Base-by-base conservation (phyloP, 2,113 vertebrate species). In the Lichenostomus cassidix region DNA sequence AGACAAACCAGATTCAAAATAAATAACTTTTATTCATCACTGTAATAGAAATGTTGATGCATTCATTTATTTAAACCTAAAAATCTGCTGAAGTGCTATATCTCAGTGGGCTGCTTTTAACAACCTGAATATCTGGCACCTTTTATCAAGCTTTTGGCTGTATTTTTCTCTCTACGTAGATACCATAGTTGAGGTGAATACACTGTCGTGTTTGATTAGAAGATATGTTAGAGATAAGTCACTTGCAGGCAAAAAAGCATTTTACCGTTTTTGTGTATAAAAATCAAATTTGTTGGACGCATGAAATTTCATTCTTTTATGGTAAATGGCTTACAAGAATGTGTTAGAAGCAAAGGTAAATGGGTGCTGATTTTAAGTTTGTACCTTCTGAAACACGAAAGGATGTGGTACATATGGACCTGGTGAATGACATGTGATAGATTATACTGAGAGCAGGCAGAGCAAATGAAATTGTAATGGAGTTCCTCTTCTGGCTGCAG, bases 381-480 rank as follows among this genome's bases (percentile, higher is more conserved):
- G 82, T 73, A 47, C 63, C 47, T 83, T 91, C 82, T 93, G 91
- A 80, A 94, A 87, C 73, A 68, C 68, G 69, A 58, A 92, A 89
- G 62, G 89, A 93, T 95, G 91, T 19, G 41, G 25, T 79, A 39
- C 67, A 15, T 22, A 35, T 0, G 16, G 84, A 94, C 93, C 76
- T 86, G 62, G 70, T 50, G 91, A 88, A 52, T 49, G 70, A 39
- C 20, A 11, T 69, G 91, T 94, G 86, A 94, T 85, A 94, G 89
- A 95, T 97, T 82, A 62, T 76, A 19, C 83, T 39, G 12, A 90
- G 87, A 97, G 71, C 58, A 93, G 67, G 89, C 87, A 76, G 79
- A 96, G 85, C 80, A 96, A 97, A 97, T 97, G 92, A 97, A 97
- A 97, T 94, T 92, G 79, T 97, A 97, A 97, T 97, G 65, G 90